Conservation (phyloP, 2,888 invertebrate genomes). For the Sminthurides aquaticus region DNA sequence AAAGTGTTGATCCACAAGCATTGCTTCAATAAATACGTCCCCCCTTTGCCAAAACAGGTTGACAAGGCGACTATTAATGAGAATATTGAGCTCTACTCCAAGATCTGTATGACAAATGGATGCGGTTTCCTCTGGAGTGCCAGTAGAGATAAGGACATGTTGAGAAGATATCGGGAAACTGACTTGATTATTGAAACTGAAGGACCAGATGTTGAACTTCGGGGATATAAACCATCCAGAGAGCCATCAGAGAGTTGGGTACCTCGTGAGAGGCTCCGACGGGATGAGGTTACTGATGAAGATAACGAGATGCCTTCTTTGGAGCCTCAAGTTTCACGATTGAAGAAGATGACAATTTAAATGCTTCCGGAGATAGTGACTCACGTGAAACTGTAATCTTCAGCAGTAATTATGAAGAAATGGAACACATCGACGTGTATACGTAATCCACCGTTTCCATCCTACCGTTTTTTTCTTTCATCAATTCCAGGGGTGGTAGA, state of each 20-base stretch:
- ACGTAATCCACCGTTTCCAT: no score
- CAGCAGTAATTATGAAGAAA: no score
- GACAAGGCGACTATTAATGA: background rate
- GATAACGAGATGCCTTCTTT: background rate
- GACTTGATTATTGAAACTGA: constrained; percentile 7
- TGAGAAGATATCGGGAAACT: constrained; percentile 14
- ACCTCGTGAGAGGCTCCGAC: background rate
- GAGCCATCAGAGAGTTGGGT: no score
- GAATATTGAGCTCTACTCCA: background rate
- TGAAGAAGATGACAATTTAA: background rate
- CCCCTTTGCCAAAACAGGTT: background rate
- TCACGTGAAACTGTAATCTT: no score
- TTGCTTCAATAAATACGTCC: constrained; percentile 22
- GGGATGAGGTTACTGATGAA: background rate
- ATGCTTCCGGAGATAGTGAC: no score
- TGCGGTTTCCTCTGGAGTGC: background rate
- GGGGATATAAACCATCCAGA: background rate
- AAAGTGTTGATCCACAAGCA: constrained; percentile 20
- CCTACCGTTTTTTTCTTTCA: no score
- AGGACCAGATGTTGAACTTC: constrained; percentile 6
- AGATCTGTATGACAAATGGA: background rate
- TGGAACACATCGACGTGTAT: no score
- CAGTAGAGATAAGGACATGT: constrained; percentile 3
- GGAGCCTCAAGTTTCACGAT: background rate
- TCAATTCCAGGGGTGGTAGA: no score